Conservation (phyloP, 2,888 invertebrate genomes). For the Apamea crenata region DNA sequence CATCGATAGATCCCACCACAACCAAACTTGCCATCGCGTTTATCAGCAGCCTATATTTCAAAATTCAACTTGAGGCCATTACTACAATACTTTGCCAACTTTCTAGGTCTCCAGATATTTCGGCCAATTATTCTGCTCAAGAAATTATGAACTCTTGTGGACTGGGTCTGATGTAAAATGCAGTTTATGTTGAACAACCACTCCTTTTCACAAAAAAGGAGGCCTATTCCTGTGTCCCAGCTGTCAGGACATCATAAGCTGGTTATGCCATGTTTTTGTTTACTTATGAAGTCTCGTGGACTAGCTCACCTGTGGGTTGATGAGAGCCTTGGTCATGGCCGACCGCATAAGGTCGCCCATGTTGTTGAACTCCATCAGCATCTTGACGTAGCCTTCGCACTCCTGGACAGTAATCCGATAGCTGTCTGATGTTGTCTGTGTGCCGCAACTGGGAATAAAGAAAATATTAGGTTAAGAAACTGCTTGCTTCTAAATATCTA, state of each 20-base stretch:
- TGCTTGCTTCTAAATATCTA: neutral
- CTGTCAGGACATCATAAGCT: neutral
- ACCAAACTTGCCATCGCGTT: neutral
- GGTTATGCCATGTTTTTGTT: neutral
- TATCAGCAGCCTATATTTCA: neutral
- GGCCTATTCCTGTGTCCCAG: neutral
- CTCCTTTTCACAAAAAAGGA: neutral
- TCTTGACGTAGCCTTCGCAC: slow-evolving; percentile 96
- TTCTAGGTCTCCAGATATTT: neutral
- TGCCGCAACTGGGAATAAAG: slow-evolving; percentile 74
- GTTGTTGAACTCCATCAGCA: slow-evolving; percentile 98
- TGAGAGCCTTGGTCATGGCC: slow-evolving; percentile 97
- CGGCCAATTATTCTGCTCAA: neutral
- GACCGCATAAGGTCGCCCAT: slow-evolving; percentile 99
- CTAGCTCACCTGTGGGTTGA: slow-evolving; percentile 94
- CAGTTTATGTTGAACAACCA: neutral
- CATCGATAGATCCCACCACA: neutral
- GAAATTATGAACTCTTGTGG: neutral
- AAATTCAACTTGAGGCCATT: neutral
- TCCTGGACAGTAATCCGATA: slow-evolving; percentile 94
- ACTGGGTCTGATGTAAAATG: neutral
- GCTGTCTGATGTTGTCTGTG: slow-evolving; percentile 89
- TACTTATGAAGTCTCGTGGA: neutral
- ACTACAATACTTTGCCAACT: neutral
- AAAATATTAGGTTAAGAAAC: neutral